A percentile compares a stretch with the other conserved stretches of the same genome.
Conservation (phyloP, 2,797 vertebrate genomes). For the Synanceia verrucosa region DNA sequence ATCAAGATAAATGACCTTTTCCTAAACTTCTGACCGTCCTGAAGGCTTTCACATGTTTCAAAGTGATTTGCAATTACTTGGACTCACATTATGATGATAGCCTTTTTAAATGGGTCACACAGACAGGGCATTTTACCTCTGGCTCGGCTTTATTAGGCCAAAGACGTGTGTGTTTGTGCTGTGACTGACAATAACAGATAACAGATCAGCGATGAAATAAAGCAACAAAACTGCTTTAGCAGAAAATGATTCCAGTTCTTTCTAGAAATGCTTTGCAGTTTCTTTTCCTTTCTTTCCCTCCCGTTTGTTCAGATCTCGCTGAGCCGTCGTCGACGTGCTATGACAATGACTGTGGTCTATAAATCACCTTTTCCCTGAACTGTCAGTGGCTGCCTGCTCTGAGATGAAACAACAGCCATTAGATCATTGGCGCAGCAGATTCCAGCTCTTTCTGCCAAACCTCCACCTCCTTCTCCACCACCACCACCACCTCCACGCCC, state of each 20-base stretch:
- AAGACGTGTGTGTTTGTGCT: neutral
- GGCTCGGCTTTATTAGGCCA: conserved; percentile 69
- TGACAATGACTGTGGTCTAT: conserved; percentile 75
- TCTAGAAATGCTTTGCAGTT: conserved; percentile 39
- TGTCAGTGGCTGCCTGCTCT: conserved; percentile 76
- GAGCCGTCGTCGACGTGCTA: conserved; percentile 63
- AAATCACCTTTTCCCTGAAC: conserved; percentile 79
- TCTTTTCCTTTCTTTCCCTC: conserved; percentile 7
- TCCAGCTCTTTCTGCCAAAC: conserved; percentile 64
- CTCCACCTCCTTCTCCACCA: too few species aligned
- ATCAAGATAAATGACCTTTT: conserved; percentile 81
- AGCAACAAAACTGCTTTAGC: conserved; percentile 3
- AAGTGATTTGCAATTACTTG: conserved; percentile 93
- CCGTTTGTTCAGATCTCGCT: conserved; percentile 52
- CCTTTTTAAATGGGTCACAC: conserved; percentile 90
- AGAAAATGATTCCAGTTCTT: conserved; percentile 13
- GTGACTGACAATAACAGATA: conserved; percentile 17
- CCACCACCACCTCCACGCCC: conserved; percentile 45
- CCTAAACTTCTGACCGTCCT: conserved; percentile 89
- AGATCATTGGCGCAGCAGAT: conserved; percentile 76
- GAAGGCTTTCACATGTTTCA: conserved; percentile 89
- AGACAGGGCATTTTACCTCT: conserved; percentile 83
- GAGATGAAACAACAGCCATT: conserved; percentile 84
- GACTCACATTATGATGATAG: conserved; percentile 93
- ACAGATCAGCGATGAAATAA: conserved; percentile 11